Percentiles rank a stretch among this genome's conserved stretches.
Conservation (phyloP, 2,888 invertebrate species). For the Anthophora plumipes region DNA sequence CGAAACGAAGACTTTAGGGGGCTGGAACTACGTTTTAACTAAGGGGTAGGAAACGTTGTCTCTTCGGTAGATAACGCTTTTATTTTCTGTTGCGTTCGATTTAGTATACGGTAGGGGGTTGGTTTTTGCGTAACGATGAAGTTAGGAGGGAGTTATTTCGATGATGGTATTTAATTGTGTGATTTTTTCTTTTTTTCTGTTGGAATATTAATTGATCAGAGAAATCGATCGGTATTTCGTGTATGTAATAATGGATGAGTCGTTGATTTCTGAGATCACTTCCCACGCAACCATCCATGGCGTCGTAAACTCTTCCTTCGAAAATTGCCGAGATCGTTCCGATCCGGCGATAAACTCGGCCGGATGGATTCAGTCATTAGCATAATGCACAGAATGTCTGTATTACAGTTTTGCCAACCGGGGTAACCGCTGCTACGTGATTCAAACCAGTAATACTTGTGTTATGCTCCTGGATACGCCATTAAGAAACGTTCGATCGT, state of each 20-base stretch:
- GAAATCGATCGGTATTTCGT: background rate
- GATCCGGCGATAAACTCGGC: conserved; percentile 57
- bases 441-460: conserved; percentile 28
- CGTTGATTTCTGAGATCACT: conserved; percentile 46
- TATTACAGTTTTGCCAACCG: conserved; percentile 39
- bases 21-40: background rate
- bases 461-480: background rate
- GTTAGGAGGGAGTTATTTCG: background rate
- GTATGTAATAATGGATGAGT: conserved; percentile 11
- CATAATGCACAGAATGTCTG: conserved; percentile 52
- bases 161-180: background rate
- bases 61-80: background rate
- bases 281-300: conserved; percentile 44
- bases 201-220: background rate
- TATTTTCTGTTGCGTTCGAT: conserved; percentile 10
- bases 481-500: background rate
- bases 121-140: background rate
- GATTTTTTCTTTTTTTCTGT: background rate
- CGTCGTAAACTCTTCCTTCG: conserved; percentile 42
- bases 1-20: conserved; percentile 21
- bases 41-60: conserved; percentile 2
- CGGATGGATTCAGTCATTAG: conserved; percentile 58
- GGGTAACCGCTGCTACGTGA: conserved; percentile 22
- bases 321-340: conserved; percentile 51
- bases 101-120: background rate